These are phyloP conservation scores for Ophion obscuratus DNA, from an alignment of 2,888 invertebrate genomes.

Conservation along the genomic window DNA sequence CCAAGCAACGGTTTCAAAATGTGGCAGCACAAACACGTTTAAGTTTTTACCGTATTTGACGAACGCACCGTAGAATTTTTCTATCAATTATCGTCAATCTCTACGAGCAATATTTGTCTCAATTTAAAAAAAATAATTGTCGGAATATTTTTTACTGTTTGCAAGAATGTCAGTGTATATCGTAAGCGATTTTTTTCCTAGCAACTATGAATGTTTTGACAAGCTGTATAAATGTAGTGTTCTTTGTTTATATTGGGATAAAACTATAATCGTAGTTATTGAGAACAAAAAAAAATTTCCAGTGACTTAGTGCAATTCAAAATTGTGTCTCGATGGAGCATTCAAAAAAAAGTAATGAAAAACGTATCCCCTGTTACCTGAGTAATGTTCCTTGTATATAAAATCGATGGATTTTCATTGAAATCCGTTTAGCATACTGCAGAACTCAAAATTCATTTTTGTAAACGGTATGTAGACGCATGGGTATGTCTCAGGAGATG, in stretches of 20 bases:
- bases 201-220: neutral
- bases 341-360: conserved; percentile 10
- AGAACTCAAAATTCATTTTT: conserved; percentile 33
- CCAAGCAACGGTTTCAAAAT: too few species aligned
- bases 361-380: conserved; percentile 44
- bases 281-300: neutral
- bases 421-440: conserved; percentile 34
- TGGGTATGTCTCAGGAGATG: conserved; percentile 4
- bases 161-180: neutral
- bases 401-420: conserved; percentile 32
- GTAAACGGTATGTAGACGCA: neutral
- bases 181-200: neutral
- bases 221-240: conserved; percentile 4
- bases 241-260: neutral
- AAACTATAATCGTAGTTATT: neutral
- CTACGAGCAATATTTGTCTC: neutral
- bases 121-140: too few species aligned
- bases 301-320: conserved; percentile 20
- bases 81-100: too few species aligned
- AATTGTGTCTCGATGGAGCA: conserved; percentile 10
- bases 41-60: too few species aligned
- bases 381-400: conserved; percentile 25
- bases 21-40: too few species aligned
- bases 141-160: neutral
- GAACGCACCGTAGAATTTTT: too few species aligned